Conservation (phyloP, 2,888 invertebrate species). For the Lycophotia porphyrea region DNA sequence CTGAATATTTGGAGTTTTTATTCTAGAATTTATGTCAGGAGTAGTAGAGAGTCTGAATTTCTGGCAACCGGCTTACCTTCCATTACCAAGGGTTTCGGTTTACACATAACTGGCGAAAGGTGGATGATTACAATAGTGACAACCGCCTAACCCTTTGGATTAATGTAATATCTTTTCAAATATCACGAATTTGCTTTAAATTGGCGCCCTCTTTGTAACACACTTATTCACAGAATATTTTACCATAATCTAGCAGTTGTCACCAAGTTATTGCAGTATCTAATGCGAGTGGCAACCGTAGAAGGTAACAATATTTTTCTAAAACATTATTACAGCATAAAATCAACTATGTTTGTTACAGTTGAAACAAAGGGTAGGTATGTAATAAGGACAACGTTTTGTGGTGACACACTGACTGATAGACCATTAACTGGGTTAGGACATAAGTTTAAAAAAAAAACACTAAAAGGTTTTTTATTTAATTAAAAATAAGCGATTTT, state of each 20-base stretch:
- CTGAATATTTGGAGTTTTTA: background rate
- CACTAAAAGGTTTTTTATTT: too few relatives aligned
- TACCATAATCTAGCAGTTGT: conserved; percentile 34
- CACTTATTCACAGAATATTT: conserved; percentile 25
- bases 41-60: background rate
- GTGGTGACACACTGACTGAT: background rate
- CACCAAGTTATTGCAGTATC: conserved; percentile 17
- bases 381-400: background rate
- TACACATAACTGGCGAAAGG: background rate
- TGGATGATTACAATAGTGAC: background rate
- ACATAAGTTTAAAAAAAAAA: too few relatives aligned
- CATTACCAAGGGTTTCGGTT: background rate
- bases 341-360: background rate
- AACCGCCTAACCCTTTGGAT: background rate
- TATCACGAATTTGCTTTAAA: background rate
- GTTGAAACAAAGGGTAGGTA: background rate
- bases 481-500: too few relatives aligned
- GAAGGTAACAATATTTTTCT: background rate
- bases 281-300: background rate
- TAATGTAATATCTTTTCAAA: background rate
- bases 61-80: background rate
- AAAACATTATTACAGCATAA: too few relatives aligned
- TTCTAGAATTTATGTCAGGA: background rate
- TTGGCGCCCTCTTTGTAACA: conserved; percentile 11
- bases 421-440: background rate